phyloP scores from a whole-genome alignment of 2,888 invertebrate genomes.

The Matsumyia berberina region DNA sequence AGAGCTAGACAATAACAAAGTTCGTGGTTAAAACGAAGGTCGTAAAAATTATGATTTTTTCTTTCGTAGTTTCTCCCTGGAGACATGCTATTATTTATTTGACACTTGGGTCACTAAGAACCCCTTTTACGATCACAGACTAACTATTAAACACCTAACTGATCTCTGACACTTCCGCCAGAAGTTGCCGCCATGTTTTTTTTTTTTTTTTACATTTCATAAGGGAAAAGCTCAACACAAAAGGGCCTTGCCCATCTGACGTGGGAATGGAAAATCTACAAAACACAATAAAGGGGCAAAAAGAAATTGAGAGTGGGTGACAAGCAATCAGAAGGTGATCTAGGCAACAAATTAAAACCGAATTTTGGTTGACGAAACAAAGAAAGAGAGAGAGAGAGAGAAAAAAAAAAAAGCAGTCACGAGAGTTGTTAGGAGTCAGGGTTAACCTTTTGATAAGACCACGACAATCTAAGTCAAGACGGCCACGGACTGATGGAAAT shows the following conservation, averaged over 20 bases:
- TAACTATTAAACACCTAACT: conserved; percentile 28
- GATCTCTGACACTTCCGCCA: conserved; percentile 33
- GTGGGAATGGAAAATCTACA: conserved; percentile 24
- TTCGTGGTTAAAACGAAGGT: conserved; percentile 15
- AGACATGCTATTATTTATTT: conserved; percentile 33
- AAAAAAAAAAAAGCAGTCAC: conserved; percentile 13
- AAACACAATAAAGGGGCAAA: conserved; percentile 21
- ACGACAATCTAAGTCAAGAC: conserved; percentile 22
- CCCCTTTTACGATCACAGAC: conserved; percentile 20
- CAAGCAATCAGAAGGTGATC: conserved; percentile 53
- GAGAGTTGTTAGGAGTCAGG: too few species aligned
- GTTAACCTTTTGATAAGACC: conserved; percentile 44
- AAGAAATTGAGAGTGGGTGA: conserved; percentile 45
- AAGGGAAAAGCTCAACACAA: conserved; percentile 6
- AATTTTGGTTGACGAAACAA: conserved; percentile 29
- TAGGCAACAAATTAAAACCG: conserved; percentile 52
- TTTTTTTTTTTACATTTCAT: conserved; percentile 17
- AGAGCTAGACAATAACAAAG: conserved; percentile 4
- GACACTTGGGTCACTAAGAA: conserved; percentile 37
- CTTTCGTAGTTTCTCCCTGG: conserved; percentile 44
- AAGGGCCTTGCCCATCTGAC: conserved; percentile 35
- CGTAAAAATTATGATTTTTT: conserved; percentile 38
- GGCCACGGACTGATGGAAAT: neutral
- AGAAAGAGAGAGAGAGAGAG: too few species aligned
- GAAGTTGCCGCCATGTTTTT: conserved; percentile 25